These are phyloP conservation scores for Drosophila helvetica DNA, from an alignment of 2,888 invertebrate genomes.

Conservation along the genomic window DNA sequence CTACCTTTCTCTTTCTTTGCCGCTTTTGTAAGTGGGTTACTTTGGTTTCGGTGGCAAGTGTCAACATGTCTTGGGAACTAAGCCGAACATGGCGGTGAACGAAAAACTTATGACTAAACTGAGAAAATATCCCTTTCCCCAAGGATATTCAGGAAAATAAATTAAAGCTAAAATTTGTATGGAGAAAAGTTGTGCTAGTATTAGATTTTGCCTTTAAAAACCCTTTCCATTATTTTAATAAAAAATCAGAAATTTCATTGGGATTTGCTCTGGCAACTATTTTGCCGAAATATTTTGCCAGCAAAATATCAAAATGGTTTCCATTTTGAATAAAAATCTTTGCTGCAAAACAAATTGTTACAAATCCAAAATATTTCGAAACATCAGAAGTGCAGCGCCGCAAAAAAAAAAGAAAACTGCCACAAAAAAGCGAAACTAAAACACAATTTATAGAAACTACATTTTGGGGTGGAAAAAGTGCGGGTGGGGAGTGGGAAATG, in stretches of 20 bases:
- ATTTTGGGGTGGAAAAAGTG: not conserved
- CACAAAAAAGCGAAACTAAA: constrained; percentile 25
- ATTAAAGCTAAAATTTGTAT: not conserved
- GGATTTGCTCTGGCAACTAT: not conserved
- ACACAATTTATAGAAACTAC: constrained; percentile 25
- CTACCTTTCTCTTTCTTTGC: constrained; percentile 13
- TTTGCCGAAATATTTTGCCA: not conserved
- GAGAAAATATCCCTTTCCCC: constrained; percentile 1
- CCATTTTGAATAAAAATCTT: constrained; percentile 28
- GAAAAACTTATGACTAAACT: constrained; percentile 29
- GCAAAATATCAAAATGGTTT: constrained; percentile 34
- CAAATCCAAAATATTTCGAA: constrained; percentile 34
- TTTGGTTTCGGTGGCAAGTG: constrained; percentile 36
- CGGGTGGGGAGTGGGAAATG: not conserved
- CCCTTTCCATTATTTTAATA: not conserved
- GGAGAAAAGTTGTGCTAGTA: no score
- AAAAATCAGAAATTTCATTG: not conserved
- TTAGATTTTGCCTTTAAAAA: not conserved
- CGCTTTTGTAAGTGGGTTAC: constrained; percentile 38
- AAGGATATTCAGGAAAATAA: not conserved
- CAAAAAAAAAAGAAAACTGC: constrained; percentile 6
- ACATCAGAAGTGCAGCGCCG: not conserved
- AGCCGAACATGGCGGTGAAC: not conserved
- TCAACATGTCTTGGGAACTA: constrained; percentile 44
- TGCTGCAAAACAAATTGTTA: constrained; percentile 42